These are phyloP conservation scores for Cliona cf. orientalis DNA, from an alignment of 37 sponge, comb jelly and placozoan species.

Conservation along the genomic window DNA sequence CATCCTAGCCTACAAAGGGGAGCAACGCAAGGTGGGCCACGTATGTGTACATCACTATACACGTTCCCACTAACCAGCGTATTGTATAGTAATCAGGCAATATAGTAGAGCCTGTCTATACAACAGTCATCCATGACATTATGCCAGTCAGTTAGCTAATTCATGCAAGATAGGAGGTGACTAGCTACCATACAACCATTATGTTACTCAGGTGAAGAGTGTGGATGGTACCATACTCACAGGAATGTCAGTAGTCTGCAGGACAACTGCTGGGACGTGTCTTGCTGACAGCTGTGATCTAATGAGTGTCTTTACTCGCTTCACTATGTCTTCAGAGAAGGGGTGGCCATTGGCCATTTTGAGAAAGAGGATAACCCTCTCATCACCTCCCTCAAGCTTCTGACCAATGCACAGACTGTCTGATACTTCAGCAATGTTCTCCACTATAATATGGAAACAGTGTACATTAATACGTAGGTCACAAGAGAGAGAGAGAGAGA, in stretches of 20 bases:
- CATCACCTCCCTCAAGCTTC: slow-evolving; percentile 77
- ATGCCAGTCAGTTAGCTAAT: neutral
- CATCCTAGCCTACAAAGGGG: neutral
- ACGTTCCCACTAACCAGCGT: no score
- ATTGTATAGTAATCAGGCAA: no score
- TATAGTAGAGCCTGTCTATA: no score
- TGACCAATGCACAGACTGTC: slow-evolving; percentile 98
- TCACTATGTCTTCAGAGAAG: slow-evolving; percentile 75
- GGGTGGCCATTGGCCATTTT: slow-evolving; percentile 80
- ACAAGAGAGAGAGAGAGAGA: neutral
- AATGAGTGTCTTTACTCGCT: slow-evolving; percentile 68
- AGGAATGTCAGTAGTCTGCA: slow-evolving; percentile 91
- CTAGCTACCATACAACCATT: neutral
- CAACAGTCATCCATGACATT: neutral
- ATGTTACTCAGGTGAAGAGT: neutral
- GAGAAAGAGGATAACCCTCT: slow-evolving; percentile 95
- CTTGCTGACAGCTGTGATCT: slow-evolving; percentile 88
- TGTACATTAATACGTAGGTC: no score
- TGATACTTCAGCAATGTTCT: slow-evolving; percentile 69
- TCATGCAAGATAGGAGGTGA: neutral
- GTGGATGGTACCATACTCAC: no score
- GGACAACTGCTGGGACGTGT: slow-evolving; percentile 89
- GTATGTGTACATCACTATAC: no score
- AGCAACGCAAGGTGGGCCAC: neutral
- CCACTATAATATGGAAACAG: slow-evolving; percentile 61